These are phyloP conservation scores for Cassiopea andromeda DNA, from an alignment of 30 jellyfish, hydroid and myxozoan genomes.

Conservation along the genomic window DNA sequence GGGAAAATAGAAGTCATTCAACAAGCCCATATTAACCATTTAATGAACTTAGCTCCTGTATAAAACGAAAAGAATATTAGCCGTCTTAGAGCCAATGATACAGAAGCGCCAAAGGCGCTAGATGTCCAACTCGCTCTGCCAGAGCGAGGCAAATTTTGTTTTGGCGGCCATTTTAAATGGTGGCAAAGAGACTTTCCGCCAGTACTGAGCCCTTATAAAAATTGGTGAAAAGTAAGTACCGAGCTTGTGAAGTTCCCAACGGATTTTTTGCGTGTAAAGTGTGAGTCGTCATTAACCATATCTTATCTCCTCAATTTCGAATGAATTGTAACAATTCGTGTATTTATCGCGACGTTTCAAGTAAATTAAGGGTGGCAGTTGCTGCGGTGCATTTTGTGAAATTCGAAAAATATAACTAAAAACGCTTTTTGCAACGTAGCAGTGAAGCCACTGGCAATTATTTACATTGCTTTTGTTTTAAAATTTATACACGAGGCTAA, in stretches of 20 bases:
- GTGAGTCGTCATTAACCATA: background rate
- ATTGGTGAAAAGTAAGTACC: background rate
- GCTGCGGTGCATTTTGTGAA: background rate
- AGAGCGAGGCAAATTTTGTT: too few relatives aligned
- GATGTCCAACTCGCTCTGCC: background rate
- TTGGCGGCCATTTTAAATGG: background rate
- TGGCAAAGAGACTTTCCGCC: background rate
- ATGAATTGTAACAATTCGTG: background rate
- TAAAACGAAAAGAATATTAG: constrained; percentile 34
- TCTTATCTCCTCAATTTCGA: background rate
- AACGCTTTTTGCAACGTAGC: background rate
- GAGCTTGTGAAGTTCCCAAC: background rate
- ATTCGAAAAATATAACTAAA: background rate
- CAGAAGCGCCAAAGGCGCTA: background rate
- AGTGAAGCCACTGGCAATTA: background rate
- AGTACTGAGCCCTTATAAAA: background rate
- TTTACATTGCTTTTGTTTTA: background rate
- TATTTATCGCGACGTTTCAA: background rate
- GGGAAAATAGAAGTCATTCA: too few relatives aligned
- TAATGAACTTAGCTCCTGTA: constrained; percentile 26
- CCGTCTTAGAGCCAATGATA: background rate
- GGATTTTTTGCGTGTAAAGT: background rate
- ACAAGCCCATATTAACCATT: too few relatives aligned
- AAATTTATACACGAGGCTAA: background rate
- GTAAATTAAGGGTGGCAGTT: background rate